phyloP scores from a whole-genome alignment of 2,888 invertebrate species.

The Drosophila paramelanica region DNA sequence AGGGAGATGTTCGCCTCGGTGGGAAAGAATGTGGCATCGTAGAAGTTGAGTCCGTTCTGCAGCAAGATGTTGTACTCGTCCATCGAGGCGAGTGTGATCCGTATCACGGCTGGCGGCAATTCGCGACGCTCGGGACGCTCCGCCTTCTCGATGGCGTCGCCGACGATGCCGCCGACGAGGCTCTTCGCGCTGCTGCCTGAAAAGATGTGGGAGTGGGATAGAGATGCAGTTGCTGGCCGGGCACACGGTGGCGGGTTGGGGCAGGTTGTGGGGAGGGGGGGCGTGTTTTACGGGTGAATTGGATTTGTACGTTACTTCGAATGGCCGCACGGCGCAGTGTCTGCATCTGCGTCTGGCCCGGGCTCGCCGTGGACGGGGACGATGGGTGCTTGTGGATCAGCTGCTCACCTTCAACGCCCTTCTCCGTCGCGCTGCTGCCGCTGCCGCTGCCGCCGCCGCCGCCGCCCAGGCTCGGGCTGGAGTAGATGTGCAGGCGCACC shows the following conservation, averaged over 20 bases:
- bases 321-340: conserved; percentile 70
- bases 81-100: conserved; percentile 90
- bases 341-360: conserved; percentile 54
- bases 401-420: conserved; percentile 82
- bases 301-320: conserved; percentile 63
- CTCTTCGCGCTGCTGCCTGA: conserved; percentile 55
- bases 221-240: background rate
- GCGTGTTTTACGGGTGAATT: conserved; percentile 27
- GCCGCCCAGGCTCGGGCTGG: conserved; percentile 47
- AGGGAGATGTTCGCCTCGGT: conserved; percentile 91
- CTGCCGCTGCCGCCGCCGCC: conserved; percentile 12
- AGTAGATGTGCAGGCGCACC: conserved; percentile 87
- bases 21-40: conserved; percentile 94
- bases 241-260: background rate
- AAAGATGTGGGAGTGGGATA: conserved; percentile 1
- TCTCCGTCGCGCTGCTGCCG: conserved; percentile 61
- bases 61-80: conserved; percentile 92
- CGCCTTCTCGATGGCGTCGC: conserved; percentile 70
- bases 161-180: conserved; percentile 53
- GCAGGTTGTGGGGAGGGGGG: background rate
- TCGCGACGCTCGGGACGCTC: conserved; percentile 85
- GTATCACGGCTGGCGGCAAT: conserved; percentile 88
- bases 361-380: conserved; percentile 13
- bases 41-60: conserved; percentile 94
- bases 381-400: conserved; percentile 27